These are phyloP conservation scores for Zaprionus kolodkinae DNA, from an alignment of 1,140 invertebrate genomes.

Conservation along the genomic window DNA sequence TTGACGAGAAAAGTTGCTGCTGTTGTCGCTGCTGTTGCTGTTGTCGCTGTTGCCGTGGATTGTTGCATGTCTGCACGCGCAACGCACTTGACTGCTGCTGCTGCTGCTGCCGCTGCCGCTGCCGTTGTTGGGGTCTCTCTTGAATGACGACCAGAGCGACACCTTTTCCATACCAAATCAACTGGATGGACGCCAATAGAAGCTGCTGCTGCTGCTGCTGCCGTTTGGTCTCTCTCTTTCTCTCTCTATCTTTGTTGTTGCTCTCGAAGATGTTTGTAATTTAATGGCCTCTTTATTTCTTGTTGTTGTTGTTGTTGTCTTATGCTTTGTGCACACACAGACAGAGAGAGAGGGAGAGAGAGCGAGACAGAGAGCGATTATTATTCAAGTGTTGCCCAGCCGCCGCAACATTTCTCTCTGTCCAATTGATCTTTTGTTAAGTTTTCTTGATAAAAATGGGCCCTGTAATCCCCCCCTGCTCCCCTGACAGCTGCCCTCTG, in stretches of 20 bases:
- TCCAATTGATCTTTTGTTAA: slow-evolving; percentile 66
- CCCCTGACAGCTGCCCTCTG: slow-evolving; percentile 9
- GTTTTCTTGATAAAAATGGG: slow-evolving; percentile 53
- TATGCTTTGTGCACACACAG: not conserved
- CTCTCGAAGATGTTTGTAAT: slow-evolving; percentile 56
- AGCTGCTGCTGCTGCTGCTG: slow-evolving; percentile 50
- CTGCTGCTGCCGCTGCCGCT: slow-evolving; percentile 10
- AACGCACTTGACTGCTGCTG: slow-evolving; percentile 35
- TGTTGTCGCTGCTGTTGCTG: slow-evolving; percentile 19
- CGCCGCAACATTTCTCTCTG: slow-evolving; percentile 64
- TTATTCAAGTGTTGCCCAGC: slow-evolving; percentile 63
- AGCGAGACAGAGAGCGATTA: slow-evolving; percentile 35
- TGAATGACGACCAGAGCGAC: slow-evolving; percentile 60
- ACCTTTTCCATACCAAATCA: slow-evolving; percentile 62
- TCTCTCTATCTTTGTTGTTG: not conserved
- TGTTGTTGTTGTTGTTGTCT: slow-evolving; percentile 20
- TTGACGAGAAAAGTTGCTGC: slow-evolving; percentile 46
- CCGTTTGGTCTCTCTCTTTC: not conserved
- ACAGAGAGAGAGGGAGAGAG: not conserved
- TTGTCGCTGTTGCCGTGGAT: slow-evolving; percentile 24
- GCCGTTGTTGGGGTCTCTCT: slow-evolving; percentile 25
- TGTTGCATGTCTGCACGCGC: slow-evolving; percentile 66
- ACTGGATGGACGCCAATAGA: slow-evolving; percentile 46
- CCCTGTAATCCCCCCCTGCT: slow-evolving; percentile 19
- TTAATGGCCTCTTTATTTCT: slow-evolving; percentile 59